Evolutionary conservation across 2,888 invertebrate genomes (phyloP).

Genomic region (Agrypnus murinus): DNA sequence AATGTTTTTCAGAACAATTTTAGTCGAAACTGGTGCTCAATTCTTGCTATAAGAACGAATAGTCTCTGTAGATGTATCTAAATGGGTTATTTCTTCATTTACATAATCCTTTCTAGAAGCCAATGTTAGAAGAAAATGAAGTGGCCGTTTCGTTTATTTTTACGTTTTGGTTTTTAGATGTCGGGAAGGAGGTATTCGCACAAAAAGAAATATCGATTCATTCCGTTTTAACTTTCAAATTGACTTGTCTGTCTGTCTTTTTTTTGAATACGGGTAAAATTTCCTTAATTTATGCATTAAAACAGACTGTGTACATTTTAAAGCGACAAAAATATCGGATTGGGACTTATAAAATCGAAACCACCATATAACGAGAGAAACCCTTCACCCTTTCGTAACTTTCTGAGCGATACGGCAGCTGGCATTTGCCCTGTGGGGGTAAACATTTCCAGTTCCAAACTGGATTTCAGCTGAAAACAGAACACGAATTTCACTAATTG

Average conservation of each 20-base stretch:
- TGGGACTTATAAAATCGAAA: slow-evolving; percentile 18
- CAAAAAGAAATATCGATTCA: not conserved
- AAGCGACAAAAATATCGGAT: slow-evolving; percentile 10
- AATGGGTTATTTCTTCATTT: slow-evolving; percentile 52
- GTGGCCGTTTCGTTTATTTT: slow-evolving; percentile 43
- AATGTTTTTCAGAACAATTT: slow-evolving; percentile 27
- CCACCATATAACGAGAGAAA: slow-evolving; percentile 12
- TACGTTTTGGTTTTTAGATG: slow-evolving; percentile 24
- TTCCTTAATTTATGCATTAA: slow-evolving; percentile 15
- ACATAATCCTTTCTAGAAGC: slow-evolving; percentile 49
- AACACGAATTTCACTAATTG: slow-evolving; percentile 55
- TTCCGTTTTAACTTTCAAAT: not conserved
- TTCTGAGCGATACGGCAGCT: slow-evolving; percentile 34
- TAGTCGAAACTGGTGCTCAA: slow-evolving; percentile 26
- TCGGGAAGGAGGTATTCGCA: slow-evolving; percentile 8
- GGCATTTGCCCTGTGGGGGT: slow-evolving; percentile 47
- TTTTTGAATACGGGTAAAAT: not conserved
- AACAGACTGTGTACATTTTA: slow-evolving; percentile 3
- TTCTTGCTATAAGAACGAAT: slow-evolving; percentile 36
- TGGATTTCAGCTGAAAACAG: slow-evolving; percentile 51
- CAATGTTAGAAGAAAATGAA: slow-evolving; percentile 40
- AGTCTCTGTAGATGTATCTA: slow-evolving; percentile 44
- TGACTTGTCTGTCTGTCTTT: not conserved
- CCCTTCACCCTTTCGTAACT: slow-evolving; percentile 27
- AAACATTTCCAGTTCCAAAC: slow-evolving; percentile 44